These are phyloP conservation scores for Musca domestica DNA, from an alignment of 1,140 invertebrate genomes.

Conservation along the genomic window DNA sequence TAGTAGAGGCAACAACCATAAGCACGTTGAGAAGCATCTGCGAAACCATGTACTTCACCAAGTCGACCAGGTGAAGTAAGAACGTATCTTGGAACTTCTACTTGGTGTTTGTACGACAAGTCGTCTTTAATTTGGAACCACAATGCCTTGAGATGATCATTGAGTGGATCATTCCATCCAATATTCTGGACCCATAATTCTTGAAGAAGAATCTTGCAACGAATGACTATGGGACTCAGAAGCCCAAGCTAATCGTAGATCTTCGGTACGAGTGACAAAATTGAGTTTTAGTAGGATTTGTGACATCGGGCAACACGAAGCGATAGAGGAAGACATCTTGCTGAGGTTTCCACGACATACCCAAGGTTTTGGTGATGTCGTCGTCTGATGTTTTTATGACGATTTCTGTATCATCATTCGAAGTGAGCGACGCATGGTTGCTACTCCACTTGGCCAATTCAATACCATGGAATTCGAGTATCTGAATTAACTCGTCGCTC, in stretches of 20 bases:
- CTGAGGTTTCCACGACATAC: conserved; percentile 7
- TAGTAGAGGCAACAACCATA: conserved; percentile 25
- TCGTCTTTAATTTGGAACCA: neutral
- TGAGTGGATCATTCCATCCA: conserved; percentile 9
- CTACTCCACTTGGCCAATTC: conserved; percentile 15
- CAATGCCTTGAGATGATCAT: neutral
- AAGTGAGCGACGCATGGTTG: neutral
- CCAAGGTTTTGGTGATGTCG: conserved; percentile 6
- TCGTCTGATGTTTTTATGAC: neutral
- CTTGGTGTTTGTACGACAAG: neutral
- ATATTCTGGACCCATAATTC: conserved; percentile 13
- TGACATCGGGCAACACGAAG: neutral
- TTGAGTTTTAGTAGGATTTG: neutral
- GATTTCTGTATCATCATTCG: neutral
- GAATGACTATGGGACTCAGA: conserved; percentile 1
- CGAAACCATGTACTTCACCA: conserved; percentile 25
- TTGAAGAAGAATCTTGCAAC: conserved; percentile 17
- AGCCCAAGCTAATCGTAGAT: conserved; percentile 11
- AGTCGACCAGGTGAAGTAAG: neutral
- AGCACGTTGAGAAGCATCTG: conserved; percentile 23
- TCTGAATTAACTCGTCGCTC: neutral
- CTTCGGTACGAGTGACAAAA: neutral
- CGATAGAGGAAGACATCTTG: conserved; percentile 8
- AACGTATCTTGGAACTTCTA: conserved; percentile 10
- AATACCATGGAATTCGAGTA: neutral